Base-by-base conservation (phyloP, 2,888 invertebrate species). In the Itoplectis maculator region DNA sequence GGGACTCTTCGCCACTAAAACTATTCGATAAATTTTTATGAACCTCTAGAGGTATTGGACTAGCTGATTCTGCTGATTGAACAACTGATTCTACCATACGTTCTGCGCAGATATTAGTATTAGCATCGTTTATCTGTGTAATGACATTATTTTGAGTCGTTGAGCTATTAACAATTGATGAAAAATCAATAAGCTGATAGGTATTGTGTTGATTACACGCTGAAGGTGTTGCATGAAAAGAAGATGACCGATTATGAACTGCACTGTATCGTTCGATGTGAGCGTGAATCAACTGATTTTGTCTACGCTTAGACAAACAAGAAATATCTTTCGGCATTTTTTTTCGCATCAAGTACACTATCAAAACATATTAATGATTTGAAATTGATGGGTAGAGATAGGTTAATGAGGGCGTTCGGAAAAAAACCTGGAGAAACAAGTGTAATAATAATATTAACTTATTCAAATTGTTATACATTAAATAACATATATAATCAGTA, bases 251-350 rank as follows among this genome's bases (percentile, higher is more conserved):
- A 59, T 8, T 59, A n/a, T n/a, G 13, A 59, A 15, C 37, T n/a
- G n/a, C n/a, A 5, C 9, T 5, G 59, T 59, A 35, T 20, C 59
- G 59, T 59, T 11, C 59, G 59, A 59, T n/a, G n/a, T n/a, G n/a
- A n/a, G n/a, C n/a, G n/a, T n/a, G n/a, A n/a, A n/a, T n/a, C n/a
- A n/a, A n/a, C n/a, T n/a, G n/a, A n/a, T n/a, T n/a, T n/a, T n/a
- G n/a, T n/a, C n/a, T n/a, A n/a, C n/a, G n/a, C n/a, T n/a, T n/a
- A n/a, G n/a, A n/a, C n/a, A n/a, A n/a, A n/a, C n/a, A n/a, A n/a
- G n/a, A n/a, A n/a, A n/a, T 59, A 23, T 59, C 59, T 59, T 47
- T 47, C n/a, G 47, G n/a, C 47, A n/a, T 47, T 47, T 47, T 47
- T 47, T n/a, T n/a, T n/a, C n/a, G n/a, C n/a, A n/a, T n/a, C n/a